phyloP scores from a whole-genome alignment of 2,113 vertebrate genomes.

The Oreotrochilus melanogaster region DNA sequence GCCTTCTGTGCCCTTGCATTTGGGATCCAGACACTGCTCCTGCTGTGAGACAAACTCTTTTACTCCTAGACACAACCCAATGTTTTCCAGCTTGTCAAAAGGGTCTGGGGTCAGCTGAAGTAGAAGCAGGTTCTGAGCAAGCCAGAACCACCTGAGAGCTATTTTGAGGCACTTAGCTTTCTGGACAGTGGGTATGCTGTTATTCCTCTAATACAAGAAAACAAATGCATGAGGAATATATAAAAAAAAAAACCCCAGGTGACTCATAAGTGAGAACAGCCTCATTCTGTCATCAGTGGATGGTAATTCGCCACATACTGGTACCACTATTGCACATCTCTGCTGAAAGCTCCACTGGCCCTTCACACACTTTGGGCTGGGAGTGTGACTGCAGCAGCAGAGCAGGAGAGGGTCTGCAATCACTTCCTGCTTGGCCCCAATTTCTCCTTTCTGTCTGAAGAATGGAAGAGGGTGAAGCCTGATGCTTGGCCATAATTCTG shows the following conservation, averaged over 20 bases:
- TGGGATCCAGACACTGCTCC: background rate
- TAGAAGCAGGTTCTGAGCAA: background rate
- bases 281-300: conserved; percentile 65
- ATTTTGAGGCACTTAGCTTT: conserved; percentile 15
- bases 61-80: background rate
- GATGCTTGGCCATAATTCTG: background rate
- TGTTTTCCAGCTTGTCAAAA: background rate
- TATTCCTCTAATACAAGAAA: conserved; percentile 12
- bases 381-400: background rate
- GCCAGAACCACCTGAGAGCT: background rate
- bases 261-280: conserved; percentile 63
- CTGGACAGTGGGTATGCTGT: background rate
- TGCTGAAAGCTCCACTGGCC: background rate
- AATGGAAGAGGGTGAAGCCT: background rate
- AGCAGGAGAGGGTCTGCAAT: background rate
- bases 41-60: background rate
- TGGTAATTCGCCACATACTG: conserved; percentile 38
- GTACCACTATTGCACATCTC: conserved; percentile 23
- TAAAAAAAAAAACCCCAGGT: background rate
- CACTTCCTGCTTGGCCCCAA: background rate
- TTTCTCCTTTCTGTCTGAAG: background rate
- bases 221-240: conserved; percentile 28
- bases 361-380: fast-evolving
- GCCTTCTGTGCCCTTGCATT: fast-evolving
- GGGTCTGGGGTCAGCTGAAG: background rate